A percentile compares a stretch with the other conserved stretches of the same genome.
These are phyloP conservation scores for Gymnogyps californianus DNA, from an alignment of 2,113 vertebrate species.

Conservation along the genomic window DNA sequence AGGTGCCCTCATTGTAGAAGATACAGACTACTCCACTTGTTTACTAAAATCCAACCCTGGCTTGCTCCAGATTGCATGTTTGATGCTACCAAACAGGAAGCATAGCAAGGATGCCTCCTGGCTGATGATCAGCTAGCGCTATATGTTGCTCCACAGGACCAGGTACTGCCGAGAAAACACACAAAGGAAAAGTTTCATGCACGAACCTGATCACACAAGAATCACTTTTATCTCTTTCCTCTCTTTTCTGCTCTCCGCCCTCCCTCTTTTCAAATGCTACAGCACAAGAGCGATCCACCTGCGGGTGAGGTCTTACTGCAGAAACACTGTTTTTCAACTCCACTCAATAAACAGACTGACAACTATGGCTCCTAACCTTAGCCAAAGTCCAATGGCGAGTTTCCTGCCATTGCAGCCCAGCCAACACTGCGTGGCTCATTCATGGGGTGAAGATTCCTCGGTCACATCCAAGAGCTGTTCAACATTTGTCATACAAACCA, in stretches of 20 bases:
- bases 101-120: background rate
- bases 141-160: background rate
- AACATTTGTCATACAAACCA: rapidly evolving
- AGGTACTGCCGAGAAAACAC: background rate
- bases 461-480: background rate
- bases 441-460: rapidly evolving
- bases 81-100: background rate
- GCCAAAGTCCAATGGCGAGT: rapidly evolving
- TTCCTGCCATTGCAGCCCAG: background rate
- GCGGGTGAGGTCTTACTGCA: background rate
- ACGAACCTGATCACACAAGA: rapidly evolving
- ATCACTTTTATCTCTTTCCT: background rate
- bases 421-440: rapidly evolving
- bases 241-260: background rate
- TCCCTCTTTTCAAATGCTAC: background rate
- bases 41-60: background rate
- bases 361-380: background rate
- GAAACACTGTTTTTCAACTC: background rate
- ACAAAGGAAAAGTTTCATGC: background rate
- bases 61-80: background rate
- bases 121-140: background rate
- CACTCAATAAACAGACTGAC: background rate
- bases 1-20: background rate
- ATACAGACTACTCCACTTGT: background rate
- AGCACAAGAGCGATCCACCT: background rate